Evolutionary conservation across 2,888 invertebrate genomes (phyloP), one percentile per base, ranked within the genome.

Genomic region (Stenurella melanura): DNA sequence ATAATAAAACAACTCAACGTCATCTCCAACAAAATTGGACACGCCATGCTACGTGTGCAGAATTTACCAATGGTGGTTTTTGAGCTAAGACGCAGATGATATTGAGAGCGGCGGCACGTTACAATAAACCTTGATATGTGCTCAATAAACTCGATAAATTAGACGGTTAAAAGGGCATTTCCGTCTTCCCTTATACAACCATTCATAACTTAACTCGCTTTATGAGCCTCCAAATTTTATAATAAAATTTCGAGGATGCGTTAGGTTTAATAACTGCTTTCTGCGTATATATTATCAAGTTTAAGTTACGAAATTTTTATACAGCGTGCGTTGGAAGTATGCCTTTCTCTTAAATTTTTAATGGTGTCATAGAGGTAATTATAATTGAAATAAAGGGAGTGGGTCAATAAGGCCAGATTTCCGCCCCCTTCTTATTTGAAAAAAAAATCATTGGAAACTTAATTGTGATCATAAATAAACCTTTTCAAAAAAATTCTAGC

Each of bases 1-100:
- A 84, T 86, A 85, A 86, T 86, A 85, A 86, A 86, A 85, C 86
- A 86, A 83, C 85, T 84, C 85, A 81, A 84, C 85, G 83, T 86
- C 85, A 85, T 86, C 83, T 85, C 84, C 81, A 80, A 78, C 84
- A 82, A 85, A 86, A 86, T 86, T 86, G 86, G 85, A 85, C 86
- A 83, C 85, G 86, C 86, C 82, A 82, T 83, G 87, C 87, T 87
- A 88, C 88, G 88, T 88, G 88, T 85, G 87, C 87, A 84, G 88
- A 88, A 88, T 88, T 84, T 78, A 57, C 57, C 34, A 11, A 30
- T 70, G 75, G 79, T 73, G 77, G 79, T 75, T 76, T 78, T 57
- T 74, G 77, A 76, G 73, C 81, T 71, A 64, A 70, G 57, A 75
- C 72, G 69, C 70, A 77, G 79, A 54, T 56, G 79, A 81, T 80